These are phyloP conservation scores for Rhinogobius similis DNA, from an alignment of 2,113 vertebrate genomes.

Conservation along the genomic window DNA sequence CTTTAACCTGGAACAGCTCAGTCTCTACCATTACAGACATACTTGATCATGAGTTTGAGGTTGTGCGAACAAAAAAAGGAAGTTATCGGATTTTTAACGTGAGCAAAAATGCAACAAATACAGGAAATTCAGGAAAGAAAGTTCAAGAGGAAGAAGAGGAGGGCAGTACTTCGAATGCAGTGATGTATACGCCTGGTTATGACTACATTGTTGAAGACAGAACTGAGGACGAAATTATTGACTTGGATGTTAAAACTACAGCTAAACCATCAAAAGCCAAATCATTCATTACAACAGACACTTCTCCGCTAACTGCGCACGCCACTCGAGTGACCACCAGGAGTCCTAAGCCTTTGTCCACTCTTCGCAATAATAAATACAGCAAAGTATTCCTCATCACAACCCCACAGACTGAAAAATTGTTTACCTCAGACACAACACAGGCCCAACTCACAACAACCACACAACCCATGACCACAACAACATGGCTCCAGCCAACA, in stretches of 20 bases:
- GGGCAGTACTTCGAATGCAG: conserved; percentile 65
- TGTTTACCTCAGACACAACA: conserved; percentile 21
- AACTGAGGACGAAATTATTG: conserved; percentile 53
- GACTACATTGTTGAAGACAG: conserved; percentile 71
- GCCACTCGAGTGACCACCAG: not conserved
- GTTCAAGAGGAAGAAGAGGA: conserved; percentile 56
- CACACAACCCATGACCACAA: conserved; percentile 14
- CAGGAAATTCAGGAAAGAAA: conserved; percentile 12
- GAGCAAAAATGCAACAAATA: conserved; percentile 5
- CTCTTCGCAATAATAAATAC: conserved; percentile 19
- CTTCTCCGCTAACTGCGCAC: conserved; percentile 7
- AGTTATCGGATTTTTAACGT: not conserved
- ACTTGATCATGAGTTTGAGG: conserved; percentile 53
- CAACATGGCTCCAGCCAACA: conserved; percentile 34
- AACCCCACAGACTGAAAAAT: conserved; percentile 4
- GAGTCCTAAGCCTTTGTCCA: conserved; percentile 18
- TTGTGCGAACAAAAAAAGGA: conserved; percentile 37
- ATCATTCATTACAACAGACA: conserved; percentile 31
- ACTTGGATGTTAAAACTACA: conserved; percentile 51
- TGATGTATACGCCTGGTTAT: conserved; percentile 61
- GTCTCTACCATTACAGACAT: conserved; percentile 43
- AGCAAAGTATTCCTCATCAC: conserved; percentile 33
- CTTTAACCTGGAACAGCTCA: conserved; percentile 20
- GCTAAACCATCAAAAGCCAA: conserved; percentile 31
- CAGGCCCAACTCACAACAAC: conserved; percentile 16